Evolutionary conservation across 1,140 invertebrate species (phyloP), one percentile per base, ranked within the genome.

Genomic region (Chironomus striatipennis): DNA sequence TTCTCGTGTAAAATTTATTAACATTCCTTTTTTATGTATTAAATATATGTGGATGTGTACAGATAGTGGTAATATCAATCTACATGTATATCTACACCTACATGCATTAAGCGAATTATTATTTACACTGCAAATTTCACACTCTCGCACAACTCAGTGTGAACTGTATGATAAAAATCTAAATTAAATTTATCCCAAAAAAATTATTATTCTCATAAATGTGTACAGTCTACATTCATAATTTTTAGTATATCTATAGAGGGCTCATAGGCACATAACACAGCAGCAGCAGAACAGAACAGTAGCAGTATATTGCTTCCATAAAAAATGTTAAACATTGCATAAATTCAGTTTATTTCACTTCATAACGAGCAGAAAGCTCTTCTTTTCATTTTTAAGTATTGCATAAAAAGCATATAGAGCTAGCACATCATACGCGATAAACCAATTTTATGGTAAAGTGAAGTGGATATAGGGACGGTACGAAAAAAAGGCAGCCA

Each of bases 121-220:
- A 57, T 57, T 57, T 57, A 57, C 47, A 57, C 47, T 57, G 47
- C 47, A 57, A 57, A 57, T 57, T 57, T 57, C 47, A 57, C 47
- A 57, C 47, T 34, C 24, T 34, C 24, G 24, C 24, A n/a, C n/a
- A 5, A 57, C n/a, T 57, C 47, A 57, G 47, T 57, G 47, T 57
- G 47, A 57, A n/a, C 47, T 57, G 47, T 57, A n/a, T 57, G 47
- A 57, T 57, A 57, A 57, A 57, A 57, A 57, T 57, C 47, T 57
- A 57, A 57, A 57, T 57, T 57, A 57, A 57, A 57, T 57, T 57
- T 57, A 57, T 57, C 12, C 43, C 8, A 15, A 57, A 57, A 57
- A 57, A 57, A 57, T 12, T 57, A 57, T n/a, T 57, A 57, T n/a
- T 57, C 15, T 57, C 47, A 57, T 12, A n/a, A n/a, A 15, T 57